phyloP scores from a whole-genome alignment of 2,797 vertebrate genomes.

The Chaetophractus vellerosus region DNA sequence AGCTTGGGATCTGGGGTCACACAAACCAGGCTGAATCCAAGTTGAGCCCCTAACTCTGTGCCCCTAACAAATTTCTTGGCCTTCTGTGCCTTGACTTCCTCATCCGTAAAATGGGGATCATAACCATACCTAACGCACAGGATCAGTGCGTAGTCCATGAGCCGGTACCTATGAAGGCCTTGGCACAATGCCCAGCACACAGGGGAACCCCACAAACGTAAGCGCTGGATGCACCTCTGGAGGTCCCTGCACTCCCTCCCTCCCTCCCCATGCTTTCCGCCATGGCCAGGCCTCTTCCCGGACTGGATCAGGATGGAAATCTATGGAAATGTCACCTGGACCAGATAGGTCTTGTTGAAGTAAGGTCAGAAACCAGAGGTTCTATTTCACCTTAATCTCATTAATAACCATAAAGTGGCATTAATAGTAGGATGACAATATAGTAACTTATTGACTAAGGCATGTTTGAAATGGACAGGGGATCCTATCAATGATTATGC shows the following conservation, averaged over 20 bases:
- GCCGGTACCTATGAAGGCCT: not conserved
- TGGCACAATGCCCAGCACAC: not conserved
- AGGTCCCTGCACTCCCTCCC: not conserved
- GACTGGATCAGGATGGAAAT: not conserved
- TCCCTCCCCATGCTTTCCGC: not conserved
- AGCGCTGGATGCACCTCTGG: not conserved
- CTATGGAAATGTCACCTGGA: not conserved
- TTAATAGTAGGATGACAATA: not conserved
- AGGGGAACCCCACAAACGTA: not conserved
- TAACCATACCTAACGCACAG: not conserved
- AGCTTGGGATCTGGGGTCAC: conserved; percentile 34
- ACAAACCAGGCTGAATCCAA: not conserved
- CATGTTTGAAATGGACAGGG: conserved; percentile 30
- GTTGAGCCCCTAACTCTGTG: not conserved
- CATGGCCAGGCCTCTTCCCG: not conserved
- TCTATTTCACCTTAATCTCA: conserved; percentile 12
- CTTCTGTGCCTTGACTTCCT: conserved; percentile 24
- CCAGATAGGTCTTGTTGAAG: not conserved
- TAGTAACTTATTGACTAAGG: conserved; percentile 39
- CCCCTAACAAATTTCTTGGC: not conserved
- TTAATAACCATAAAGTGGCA: conserved; percentile 34
- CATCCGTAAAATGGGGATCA: not conserved
- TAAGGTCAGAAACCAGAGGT: not conserved
- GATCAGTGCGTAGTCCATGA: not conserved
- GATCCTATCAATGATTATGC: not conserved